Base-by-base conservation (phyloP, 2,797 vertebrate genomes). In the Ptychadena robeensis region DNA sequence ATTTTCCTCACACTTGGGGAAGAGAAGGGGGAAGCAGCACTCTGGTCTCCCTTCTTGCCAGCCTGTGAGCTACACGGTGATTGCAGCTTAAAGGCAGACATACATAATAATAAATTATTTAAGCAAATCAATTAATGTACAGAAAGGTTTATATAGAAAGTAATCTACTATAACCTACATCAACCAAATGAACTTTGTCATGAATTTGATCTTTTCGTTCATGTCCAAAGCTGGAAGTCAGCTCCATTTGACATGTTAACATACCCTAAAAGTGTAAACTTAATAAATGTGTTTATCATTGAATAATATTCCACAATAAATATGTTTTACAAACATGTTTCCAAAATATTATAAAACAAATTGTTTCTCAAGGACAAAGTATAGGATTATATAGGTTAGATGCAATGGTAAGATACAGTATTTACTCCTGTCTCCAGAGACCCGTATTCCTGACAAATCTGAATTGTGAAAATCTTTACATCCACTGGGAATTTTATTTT, bases 401-500 rank as follows among this genome's bases (percentile, higher is more conserved):
- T 5, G 18, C 44, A 48, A 18, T 15, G 15, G 44, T 15, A 68
- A 83, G 85, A 8, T 79, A 77, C 86, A 22, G 70, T 89, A 86
- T 84, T 91, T n/a, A 32, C 1, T 83, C 85, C 74, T 81, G 34
- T 87, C 69, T 86, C 80, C 72, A 69, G 67, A 90, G 76, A 87
- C 57, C 83, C 86, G 78, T 34, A 85, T 82, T 82, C 82, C 88
- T 90, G 86, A 89, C 87, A 75, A 90, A 90, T 89, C 44, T 88
- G 76, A 89, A 88, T 87, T 87, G 85, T 90, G 82, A 91, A 93
- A 93, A 91, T 89, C 30, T 85, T 91, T 85, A 90, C 92, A 91
- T 92, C 90, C 86, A 87, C 75, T 85, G 89, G 86, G 89, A 90
- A 91, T 90, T 92, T 92, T 93, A 91, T 92, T 93, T 94, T 94